Evolutionary conservation across 2,113 vertebrate genomes (phyloP).

Genomic region (Nesogale talazaci): DNA sequence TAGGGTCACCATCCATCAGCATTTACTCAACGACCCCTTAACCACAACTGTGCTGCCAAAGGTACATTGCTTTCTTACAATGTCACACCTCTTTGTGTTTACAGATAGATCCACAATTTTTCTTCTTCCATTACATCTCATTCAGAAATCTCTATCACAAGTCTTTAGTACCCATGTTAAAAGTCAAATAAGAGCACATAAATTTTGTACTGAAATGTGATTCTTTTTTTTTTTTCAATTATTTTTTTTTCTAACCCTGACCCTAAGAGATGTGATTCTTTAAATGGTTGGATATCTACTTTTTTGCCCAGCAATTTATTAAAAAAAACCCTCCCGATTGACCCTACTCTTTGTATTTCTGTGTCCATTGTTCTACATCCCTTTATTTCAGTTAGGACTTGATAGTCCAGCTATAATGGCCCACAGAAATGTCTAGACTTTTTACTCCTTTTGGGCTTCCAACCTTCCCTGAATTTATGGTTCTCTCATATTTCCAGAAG

Average conservation of each 20-base stretch:
- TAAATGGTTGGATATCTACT: not conserved
- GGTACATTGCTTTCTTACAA: not conserved
- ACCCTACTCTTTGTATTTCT: not conserved
- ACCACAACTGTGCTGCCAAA: not conserved
- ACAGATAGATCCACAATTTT: not conserved
- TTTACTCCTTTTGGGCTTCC: accelerated
- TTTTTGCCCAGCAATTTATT: not conserved
- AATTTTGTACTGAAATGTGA: not conserved
- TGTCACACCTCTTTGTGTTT: not conserved
- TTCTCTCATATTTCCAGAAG: not conserved
- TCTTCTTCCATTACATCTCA: not conserved
- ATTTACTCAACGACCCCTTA: too few relatives aligned
- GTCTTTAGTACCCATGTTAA: not conserved
- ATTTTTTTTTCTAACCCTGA: too few relatives aligned
- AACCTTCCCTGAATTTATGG: not conserved
- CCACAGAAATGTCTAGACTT: not conserved
- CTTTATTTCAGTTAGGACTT: not conserved
- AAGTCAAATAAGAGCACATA: accelerated
- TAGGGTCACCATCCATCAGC: too few relatives aligned
- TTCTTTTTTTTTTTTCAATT: too few relatives aligned
- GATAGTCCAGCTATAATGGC: not conserved
- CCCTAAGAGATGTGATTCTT: not conserved
- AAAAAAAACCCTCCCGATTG: not conserved
- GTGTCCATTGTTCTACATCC: not conserved
- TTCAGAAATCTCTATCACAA: not conserved